These are phyloP conservation scores for Ephydatia muelleri DNA, from an alignment of 37 sponge, comb jelly and placozoan genomes.

Conservation along the genomic window DNA sequence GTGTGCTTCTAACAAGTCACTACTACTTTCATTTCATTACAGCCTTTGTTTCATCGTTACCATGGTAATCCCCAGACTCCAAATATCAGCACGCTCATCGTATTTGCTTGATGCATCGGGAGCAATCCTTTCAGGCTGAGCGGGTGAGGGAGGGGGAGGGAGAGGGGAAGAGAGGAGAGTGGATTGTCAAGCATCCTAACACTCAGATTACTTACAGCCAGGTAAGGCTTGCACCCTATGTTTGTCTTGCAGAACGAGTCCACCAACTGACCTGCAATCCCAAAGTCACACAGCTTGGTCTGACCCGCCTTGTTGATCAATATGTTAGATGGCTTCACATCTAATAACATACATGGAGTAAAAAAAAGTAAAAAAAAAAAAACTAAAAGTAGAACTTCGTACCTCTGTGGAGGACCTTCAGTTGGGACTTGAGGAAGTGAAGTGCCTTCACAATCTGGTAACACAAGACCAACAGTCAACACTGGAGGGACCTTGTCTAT, in stretches of 20 bases:
- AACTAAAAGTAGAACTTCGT: not conserved
- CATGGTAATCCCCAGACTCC: slow-evolving; percentile 85
- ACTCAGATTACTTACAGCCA: slow-evolving; percentile 11
- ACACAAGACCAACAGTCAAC: slow-evolving; percentile 5
- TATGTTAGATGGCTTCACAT: slow-evolving; percentile 86
- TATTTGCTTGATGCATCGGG: slow-evolving; percentile 46
- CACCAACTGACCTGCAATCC: slow-evolving; percentile 39
- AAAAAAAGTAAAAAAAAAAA: no score
- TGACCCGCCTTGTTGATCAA: slow-evolving; percentile 38
- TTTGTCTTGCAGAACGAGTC: slow-evolving; percentile 15
- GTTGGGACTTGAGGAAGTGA: slow-evolving; percentile 63
- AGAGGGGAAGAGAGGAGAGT: no score
- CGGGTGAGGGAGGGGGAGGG: not conserved
- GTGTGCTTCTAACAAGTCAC: no score
- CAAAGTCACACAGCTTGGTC: slow-evolving; percentile 73
- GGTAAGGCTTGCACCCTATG: slow-evolving; percentile 26
- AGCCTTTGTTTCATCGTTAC: slow-evolving; percentile 27
- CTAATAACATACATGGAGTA: no score
- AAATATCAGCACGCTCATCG: slow-evolving; percentile 82
- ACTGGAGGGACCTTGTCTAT: not conserved
- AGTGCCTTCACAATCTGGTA: slow-evolving; percentile 62
- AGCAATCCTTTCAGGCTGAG: slow-evolving; percentile 70
- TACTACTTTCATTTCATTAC: no score
- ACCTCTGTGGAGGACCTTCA: slow-evolving; percentile 84
- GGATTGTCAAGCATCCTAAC: not conserved